Conservation (phyloP, 2,888 invertebrate species). For the Exocentrus adspersus region DNA sequence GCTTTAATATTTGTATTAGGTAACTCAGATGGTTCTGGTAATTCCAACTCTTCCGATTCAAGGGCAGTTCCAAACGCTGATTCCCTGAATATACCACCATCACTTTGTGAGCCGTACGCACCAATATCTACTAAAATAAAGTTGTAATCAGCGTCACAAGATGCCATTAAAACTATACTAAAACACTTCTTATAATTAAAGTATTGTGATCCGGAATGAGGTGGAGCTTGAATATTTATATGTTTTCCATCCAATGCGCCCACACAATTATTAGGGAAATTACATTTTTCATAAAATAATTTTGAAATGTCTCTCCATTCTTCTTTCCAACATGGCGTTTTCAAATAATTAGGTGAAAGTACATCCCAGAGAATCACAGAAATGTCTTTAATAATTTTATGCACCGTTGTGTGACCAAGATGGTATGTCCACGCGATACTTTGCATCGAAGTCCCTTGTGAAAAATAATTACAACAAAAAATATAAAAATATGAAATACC, state of each 20-base stretch:
- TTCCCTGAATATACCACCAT: slow-evolving; percentile 43
- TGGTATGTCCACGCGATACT: no score
- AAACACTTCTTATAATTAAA: slow-evolving; percentile 50
- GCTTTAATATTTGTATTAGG: slow-evolving; percentile 8
- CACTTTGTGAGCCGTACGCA: slow-evolving; percentile 48
- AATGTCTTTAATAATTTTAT: not conserved
- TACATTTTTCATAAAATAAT: no score
- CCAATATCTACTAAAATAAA: slow-evolving; percentile 52
- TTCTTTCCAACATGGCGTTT: no score
- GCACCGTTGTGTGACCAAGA: no score
- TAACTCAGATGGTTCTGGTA: slow-evolving; percentile 5
- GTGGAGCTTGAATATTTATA: not conserved
- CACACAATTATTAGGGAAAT: not conserved
- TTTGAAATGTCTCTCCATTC: no score
- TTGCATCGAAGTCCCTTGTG: no score
- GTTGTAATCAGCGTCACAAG: slow-evolving; percentile 48
- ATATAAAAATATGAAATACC: no score
- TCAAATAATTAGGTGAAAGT: not conserved
- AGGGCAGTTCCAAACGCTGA: slow-evolving; percentile 21
- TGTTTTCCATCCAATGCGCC: not conserved
- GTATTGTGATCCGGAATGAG: not conserved
- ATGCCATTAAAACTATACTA: slow-evolving; percentile 44
- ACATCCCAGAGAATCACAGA: not conserved
- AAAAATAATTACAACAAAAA: no score
- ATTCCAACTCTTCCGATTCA: not conserved